These are phyloP conservation scores for Scolopax rusticola DNA, from an alignment of 2,797 vertebrate species.

Conservation along the genomic window DNA sequence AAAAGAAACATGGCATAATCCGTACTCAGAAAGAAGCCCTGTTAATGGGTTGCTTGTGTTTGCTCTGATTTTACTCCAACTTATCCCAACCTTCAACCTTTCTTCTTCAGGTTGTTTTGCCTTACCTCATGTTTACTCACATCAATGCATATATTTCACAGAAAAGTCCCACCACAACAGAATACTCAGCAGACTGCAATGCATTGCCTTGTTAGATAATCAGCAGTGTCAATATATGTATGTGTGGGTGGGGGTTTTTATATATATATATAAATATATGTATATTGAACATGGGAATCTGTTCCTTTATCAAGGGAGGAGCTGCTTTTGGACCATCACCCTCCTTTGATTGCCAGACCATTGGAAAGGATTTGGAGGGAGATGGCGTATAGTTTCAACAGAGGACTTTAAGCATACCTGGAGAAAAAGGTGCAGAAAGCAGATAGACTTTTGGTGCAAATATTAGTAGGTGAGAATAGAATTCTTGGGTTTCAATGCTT, in stretches of 20 bases:
- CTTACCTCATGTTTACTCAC: neutral
- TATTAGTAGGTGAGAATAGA: neutral
- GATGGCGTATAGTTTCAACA: neutral
- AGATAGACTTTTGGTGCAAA: neutral
- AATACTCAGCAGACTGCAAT: neutral
- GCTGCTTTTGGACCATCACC: neutral
- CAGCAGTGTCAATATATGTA: neutral
- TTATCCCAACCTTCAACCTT: neutral
- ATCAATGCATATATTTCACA: neutral
- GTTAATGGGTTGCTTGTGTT: neutral
- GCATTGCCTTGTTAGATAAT: neutral
- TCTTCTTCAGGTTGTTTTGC: neutral
- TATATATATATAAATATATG: too few species aligned
- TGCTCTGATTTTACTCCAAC: neutral
- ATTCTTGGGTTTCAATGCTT: neutral
- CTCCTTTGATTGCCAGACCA: neutral
- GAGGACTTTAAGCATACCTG: neutral
- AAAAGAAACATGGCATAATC: neutral
- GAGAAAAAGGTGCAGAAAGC: neutral
- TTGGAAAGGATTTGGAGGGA: neutral
- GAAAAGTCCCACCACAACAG: neutral
- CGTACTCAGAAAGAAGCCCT: neutral
- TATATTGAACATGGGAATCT: neutral
- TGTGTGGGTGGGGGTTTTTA: neutral
- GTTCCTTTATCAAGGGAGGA: neutral